A percentile compares a stretch with the other conserved stretches of the same genome.
Evolutionary conservation across 2,888 invertebrate species (phyloP).

Genomic region (Rhabditophanes sp.): DNA sequence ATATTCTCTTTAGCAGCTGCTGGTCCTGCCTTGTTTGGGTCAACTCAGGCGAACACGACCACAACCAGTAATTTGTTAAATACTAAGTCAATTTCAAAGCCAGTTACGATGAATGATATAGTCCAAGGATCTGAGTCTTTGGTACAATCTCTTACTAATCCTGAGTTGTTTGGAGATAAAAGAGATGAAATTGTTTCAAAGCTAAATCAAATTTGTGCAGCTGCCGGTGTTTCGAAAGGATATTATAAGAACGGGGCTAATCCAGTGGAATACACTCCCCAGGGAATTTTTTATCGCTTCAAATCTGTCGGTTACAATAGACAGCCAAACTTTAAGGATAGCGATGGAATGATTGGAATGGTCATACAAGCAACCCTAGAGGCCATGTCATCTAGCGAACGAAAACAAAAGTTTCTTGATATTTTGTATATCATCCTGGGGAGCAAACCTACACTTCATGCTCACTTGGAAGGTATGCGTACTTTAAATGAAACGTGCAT

Average conservation of each 20-base stretch:
- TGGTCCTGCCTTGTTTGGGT: too few species aligned
- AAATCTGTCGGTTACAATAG: slow-evolving; percentile 52
- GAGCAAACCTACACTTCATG: slow-evolving; percentile 13
- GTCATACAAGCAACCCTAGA: slow-evolving; percentile 1
- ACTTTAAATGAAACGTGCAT: slow-evolving; percentile 44
- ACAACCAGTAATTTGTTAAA: too few species aligned
- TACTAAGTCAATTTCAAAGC: too few species aligned
- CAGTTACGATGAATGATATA: too few species aligned
- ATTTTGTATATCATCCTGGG: slow-evolving; percentile 32
- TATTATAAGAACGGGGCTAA: slow-evolving; percentile 20
- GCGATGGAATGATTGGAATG: slow-evolving; percentile 77
- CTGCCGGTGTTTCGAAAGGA: slow-evolving; percentile 52
- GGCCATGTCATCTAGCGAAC: slow-evolving; percentile 3
- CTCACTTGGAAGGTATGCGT: slow-evolving; percentile 54
- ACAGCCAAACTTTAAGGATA: slow-evolving; percentile 68
- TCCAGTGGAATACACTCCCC: slow-evolving; percentile 15
- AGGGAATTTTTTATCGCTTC: slow-evolving; percentile 74
- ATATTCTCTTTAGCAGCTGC: too few species aligned
- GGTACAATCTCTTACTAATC: slow-evolving; percentile 44
- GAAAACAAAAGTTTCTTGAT: slow-evolving; percentile 34
- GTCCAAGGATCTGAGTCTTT: too few species aligned
- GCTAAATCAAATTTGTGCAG: slow-evolving; percentile 82
- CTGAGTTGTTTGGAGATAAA: slow-evolving; percentile 71
- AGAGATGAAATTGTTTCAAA: slow-evolving; percentile 76
- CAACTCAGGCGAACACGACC: too few species aligned